Evolutionary conservation across 2,113 vertebrate genomes (phyloP), one percentile per base, ranked within the genome.

Genomic region (Pelodiscus sinensis): DNA sequence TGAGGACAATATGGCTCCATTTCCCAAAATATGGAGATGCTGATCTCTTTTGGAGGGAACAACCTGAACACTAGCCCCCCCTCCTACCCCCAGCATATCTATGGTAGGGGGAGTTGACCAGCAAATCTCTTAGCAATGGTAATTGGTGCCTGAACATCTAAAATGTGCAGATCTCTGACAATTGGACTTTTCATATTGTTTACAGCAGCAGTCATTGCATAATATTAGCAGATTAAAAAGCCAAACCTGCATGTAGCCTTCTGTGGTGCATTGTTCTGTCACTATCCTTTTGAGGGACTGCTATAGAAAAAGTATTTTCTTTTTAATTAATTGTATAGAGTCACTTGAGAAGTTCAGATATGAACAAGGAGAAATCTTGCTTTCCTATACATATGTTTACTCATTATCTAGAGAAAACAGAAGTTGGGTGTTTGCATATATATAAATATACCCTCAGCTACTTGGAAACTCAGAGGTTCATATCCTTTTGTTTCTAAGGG

Each of bases 171-270:
- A 21, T 3, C 2, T 81, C 56, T 29, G 89, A 44, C 38, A 92
- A 27, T 56, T 60, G 82, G 31, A 38, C 75, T 38, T 80, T 11
- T 12, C 0, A 11, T 22, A 3, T 56, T 16, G 38, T 60, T 31
- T 90, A 1, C 35, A 54, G 87, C 60, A 1, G 0, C 79, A 2
- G 38, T 60, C 56, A n/a, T 56, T 0, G 0, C 25, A 0, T 11
- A 0, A 0, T 12, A 9, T 22, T 60, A 24, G 50, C 50, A 16
- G 24, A 25, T 78, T 0, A 0, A 75, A 44, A 10, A 55, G 86
- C 50, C 82, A 16, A 56, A 14, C 22, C 11, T 50, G 38, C 29
- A 58, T 9, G 54, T 38, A 75, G 73, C 73, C 44, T 27, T 86
- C 44, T 44, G 24, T 44, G 58, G 8, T 54, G 21, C 44, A 77